Evolutionary conservation across 2,888 invertebrate species (phyloP), one percentile per base, ranked within the genome.

Genomic region (Tenthredo mesomela): DNA sequence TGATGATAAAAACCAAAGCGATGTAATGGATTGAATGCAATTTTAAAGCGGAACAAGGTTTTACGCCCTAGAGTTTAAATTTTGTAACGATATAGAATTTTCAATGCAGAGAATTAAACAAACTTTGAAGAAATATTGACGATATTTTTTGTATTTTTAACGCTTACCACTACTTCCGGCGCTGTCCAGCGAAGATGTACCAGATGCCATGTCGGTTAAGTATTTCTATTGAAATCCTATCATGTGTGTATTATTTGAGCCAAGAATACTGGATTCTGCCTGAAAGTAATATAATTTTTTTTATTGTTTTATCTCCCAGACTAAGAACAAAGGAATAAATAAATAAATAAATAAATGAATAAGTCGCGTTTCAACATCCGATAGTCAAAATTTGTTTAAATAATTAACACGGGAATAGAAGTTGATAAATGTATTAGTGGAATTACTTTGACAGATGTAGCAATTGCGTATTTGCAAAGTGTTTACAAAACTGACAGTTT

Each of bases 141-240:
- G 5, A 37, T 33, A 73, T 73, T 82, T 29, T 25, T 73, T 54
- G 67, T 78, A 54, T 25, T 33, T 18, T 50, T 37, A 37, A 80
- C 87, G 92, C 95, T 94, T 93, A 95, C 96, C 96, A 94, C 96
- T 96, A 93, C 96, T 96, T 92, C 96, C 96, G 93, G 96, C 96
- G 93, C 96, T 96, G 93, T 96, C 96, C 94, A 96, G 94, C 89
- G 96, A 96, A 91, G 96, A 96, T 93, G 96, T 96, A 90, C 96
- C 96, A 93, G 96, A 96, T 95, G 96, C 96, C 96, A 96, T 96
- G 93, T 93, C 94, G 89, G 90, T 90, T n/a, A 54, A 86, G 37
- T 37, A n/a, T 78, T 70, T 54, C 71, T 47, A 50, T 33, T 82
- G 67, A 25, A 54, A 82, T 85, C 82, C 58, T 82, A 85, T 71